phyloP scores from a whole-genome alignment of 2,797 vertebrate species.

The Rhynchonycteris naso region DNA sequence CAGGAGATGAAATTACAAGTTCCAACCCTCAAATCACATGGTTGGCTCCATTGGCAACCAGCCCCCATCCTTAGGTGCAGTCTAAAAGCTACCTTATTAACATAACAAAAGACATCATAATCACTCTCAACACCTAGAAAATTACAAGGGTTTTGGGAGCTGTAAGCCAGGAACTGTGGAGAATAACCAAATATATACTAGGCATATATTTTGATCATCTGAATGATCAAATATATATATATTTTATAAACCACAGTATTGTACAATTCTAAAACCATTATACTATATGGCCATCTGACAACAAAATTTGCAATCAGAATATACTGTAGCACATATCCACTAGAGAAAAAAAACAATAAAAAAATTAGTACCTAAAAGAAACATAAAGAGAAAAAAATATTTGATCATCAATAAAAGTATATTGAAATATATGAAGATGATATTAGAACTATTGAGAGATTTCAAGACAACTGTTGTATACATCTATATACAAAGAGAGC shows the following conservation, averaged over 20 bases:
- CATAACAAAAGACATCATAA: not conserved
- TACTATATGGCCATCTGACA: not conserved
- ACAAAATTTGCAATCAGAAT: not conserved
- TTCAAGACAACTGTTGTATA: not conserved
- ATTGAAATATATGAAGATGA: not conserved
- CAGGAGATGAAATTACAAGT: not conserved
- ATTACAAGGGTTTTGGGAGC: not conserved
- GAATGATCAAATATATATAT: no score
- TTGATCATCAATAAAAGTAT: not conserved
- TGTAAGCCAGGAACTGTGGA: not conserved
- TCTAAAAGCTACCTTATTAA: not conserved
- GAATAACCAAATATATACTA: no score
- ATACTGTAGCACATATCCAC: not conserved
- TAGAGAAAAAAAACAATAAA: not conserved
- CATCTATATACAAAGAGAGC: not conserved
- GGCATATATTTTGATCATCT: no score
- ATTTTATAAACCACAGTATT: no score
- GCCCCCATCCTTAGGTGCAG: not conserved
- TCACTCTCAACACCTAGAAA: not conserved
- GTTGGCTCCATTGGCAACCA: not conserved
- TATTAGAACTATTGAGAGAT: not conserved
- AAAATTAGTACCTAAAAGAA: not conserved
- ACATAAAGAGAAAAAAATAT: not conserved
- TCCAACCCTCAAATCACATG: not conserved
- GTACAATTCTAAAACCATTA: not conserved